Evolutionary conservation across 1,140 invertebrate species (phyloP).

Genomic region (Diorhabda sublineata): DNA sequence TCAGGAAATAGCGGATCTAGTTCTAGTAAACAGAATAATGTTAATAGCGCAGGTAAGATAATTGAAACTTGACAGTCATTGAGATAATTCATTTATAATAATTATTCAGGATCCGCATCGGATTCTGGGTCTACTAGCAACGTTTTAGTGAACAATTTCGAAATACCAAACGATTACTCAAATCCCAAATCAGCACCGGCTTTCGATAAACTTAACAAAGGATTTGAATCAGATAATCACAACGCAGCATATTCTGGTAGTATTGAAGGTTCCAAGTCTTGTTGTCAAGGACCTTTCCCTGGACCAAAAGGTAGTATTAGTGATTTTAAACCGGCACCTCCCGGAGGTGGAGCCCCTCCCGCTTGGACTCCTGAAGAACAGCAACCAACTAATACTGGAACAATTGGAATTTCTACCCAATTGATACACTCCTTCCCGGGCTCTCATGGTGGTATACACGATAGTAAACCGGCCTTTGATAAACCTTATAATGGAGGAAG

Average conservation of each 20-base stretch:
- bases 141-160: too few relatives aligned
- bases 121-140: neutral
- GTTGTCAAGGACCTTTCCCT: slow-evolving; percentile 34
- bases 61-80: neutral
- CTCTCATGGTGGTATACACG: slow-evolving; percentile 23
- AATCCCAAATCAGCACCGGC: too few relatives aligned
- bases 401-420: neutral
- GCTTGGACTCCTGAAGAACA: neutral
- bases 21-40: neutral
- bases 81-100: neutral
- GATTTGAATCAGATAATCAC: too few relatives aligned
- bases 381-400: neutral
- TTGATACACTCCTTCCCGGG: slow-evolving; percentile 2
- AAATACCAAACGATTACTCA: too few relatives aligned
- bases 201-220: too few relatives aligned
- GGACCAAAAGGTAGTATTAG: slow-evolving; percentile 36
- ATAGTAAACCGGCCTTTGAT: slow-evolving; percentile 18
- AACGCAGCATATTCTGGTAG: too few relatives aligned
- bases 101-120: neutral
- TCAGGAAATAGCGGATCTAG: slow-evolving; percentile 5
- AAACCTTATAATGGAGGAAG: neutral
- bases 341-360: slow-evolving; percentile 10
- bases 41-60: neutral
- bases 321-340: slow-evolving; percentile 27
- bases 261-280: too few relatives aligned